Conservation (phyloP, 1,140 invertebrate genomes). For the Hetaerina americana region DNA sequence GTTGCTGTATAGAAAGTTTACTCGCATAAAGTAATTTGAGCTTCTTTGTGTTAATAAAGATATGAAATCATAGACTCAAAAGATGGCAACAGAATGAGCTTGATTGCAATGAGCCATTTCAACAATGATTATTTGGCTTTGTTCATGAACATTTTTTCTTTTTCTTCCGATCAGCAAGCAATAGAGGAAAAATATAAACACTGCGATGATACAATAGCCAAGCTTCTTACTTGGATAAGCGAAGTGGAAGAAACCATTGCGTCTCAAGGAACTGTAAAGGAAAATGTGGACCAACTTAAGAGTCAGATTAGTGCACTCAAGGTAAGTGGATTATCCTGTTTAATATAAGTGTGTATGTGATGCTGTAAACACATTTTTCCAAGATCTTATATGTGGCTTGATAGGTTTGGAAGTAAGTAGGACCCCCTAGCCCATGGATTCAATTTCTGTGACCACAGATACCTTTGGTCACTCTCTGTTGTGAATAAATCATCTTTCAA, state of each 20-base stretch:
- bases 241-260: constrained; percentile 77
- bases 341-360: neutral
- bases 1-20: neutral
- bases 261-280: constrained; percentile 73
- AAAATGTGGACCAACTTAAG: constrained; percentile 73
- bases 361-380: too few relatives aligned
- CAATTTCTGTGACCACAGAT: neutral
- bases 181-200: constrained; percentile 87
- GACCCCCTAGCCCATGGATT: neutral
- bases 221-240: constrained; percentile 76
- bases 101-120: neutral
- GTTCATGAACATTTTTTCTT: neutral
- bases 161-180: constrained; percentile 54
- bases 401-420: too few relatives aligned
- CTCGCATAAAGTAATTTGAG: too few relatives aligned
- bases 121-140: neutral
- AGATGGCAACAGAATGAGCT: neutral
- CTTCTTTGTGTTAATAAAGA: too few relatives aligned
- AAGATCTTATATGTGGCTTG: too few relatives aligned
- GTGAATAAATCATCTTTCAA: too few relatives aligned
- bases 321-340: constrained; percentile 33
- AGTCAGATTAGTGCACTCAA: constrained; percentile 83
- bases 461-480: constrained; percentile 9
- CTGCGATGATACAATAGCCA: constrained; percentile 70
- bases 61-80: neutral